A percentile compares a stretch with the other conserved stretches of the same genome.
Evolutionary conservation across 2,888 invertebrate species (phyloP).

Genomic region (Molanna angustata): DNA sequence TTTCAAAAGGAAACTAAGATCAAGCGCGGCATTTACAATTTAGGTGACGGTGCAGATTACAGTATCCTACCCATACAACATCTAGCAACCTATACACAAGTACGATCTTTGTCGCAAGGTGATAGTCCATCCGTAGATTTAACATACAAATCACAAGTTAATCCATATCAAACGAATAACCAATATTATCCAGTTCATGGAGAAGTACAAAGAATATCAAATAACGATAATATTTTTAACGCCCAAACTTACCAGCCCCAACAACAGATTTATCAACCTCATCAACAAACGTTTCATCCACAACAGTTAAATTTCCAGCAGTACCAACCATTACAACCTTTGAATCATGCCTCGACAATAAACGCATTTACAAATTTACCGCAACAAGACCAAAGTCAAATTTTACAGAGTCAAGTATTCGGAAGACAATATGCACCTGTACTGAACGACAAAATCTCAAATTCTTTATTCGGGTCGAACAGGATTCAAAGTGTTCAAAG

Average conservation of each 20-base stretch:
- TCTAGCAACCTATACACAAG: conserved; percentile 16
- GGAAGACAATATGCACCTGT: not conserved
- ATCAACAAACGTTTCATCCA: not conserved
- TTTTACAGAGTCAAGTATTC: not conserved
- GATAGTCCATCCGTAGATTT: conserved; percentile 21
- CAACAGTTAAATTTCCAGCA: not conserved
- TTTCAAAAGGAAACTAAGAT: conserved; percentile 22
- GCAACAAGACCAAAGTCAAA: not conserved
- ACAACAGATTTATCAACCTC: not conserved
- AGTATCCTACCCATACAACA: conserved; percentile 22
- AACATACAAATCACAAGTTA: conserved; percentile 21
- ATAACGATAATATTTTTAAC: conserved; percentile 1
- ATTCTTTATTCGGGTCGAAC: not conserved
- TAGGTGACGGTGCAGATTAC: conserved; percentile 22
- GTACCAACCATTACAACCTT: not conserved
- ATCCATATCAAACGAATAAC: not conserved
- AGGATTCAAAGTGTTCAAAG: not conserved
- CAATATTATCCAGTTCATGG: conserved; percentile 5
- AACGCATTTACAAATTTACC: no score
- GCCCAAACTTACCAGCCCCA: conserved; percentile 2
- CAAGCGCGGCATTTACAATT: conserved; percentile 23
- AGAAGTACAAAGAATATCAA: not conserved
- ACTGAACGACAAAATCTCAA: not conserved
- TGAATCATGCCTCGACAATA: no score
- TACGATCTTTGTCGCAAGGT: conserved; percentile 12